Percentiles rank a stretch among this genome's conserved stretches.
These are phyloP conservation scores for Andrena hattorfiana DNA, from an alignment of 2,888 invertebrate genomes.

Conservation along the genomic window DNA sequence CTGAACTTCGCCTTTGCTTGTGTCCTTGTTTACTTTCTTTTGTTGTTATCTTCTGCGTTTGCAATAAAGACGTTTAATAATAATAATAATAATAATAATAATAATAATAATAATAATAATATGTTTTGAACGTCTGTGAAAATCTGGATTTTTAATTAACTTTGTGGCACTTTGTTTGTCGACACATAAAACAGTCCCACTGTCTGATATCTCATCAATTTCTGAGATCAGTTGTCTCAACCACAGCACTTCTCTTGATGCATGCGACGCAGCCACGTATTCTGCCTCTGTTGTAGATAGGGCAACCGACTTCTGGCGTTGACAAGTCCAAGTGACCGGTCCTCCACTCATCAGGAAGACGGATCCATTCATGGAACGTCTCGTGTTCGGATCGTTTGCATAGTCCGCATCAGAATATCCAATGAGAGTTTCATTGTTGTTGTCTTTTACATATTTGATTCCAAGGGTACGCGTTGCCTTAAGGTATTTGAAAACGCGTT, in stretches of 20 bases:
- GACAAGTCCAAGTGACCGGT: background rate
- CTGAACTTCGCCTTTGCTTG: no score
- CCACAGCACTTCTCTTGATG: background rate
- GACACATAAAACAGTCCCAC: background rate
- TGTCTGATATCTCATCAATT: background rate
- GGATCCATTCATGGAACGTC: background rate
- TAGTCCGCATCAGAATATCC: background rate
- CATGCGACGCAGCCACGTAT: background rate
- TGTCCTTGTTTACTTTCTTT: no score
- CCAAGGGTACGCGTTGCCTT: background rate
- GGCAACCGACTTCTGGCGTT: no score
- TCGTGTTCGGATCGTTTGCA: background rate
- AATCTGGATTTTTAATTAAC: background rate
- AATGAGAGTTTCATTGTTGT: background rate
- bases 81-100: no score
- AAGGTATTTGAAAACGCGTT: background rate
- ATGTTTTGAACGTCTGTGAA: background rate
- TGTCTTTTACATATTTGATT: background rate
- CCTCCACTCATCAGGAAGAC: background rate
- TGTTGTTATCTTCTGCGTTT: no score
- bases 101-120: no score
- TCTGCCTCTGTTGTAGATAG: background rate
- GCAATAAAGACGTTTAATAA: no score
- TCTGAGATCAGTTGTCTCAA: background rate
- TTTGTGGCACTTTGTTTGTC: background rate